These are phyloP conservation scores for Urophycis tenuis DNA, from an alignment of 2,797 vertebrate genomes.

Conservation along the genomic window DNA sequence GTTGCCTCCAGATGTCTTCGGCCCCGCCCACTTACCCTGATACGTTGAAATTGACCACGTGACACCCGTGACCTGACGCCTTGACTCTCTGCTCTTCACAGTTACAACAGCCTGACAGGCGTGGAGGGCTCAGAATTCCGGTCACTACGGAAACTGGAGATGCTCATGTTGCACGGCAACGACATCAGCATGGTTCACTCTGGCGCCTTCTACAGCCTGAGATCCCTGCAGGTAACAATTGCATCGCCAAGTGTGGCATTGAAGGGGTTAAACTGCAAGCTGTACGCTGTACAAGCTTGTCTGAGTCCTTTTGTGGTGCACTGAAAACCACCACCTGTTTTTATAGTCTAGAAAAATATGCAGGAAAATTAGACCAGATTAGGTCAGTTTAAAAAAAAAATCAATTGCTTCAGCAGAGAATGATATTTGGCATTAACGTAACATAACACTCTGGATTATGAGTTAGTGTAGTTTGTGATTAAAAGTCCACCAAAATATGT, in stretches of 20 bases:
- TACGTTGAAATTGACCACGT: background rate
- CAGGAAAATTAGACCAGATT: no score
- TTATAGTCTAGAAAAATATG: no score
- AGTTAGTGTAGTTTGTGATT: no score
- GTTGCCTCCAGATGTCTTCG: background rate
- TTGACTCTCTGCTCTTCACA: constrained; percentile 33
- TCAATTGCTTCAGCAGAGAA: no score
- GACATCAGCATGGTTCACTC: constrained; percentile 65
- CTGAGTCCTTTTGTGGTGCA: no score
- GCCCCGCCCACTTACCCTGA: background rate
- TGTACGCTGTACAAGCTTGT: background rate
- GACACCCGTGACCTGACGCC: background rate
- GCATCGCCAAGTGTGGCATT: background rate
- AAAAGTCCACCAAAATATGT: no score
- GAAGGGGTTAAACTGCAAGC: background rate
- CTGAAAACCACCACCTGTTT: no score
- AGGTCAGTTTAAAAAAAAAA: no score
- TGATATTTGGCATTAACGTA: no score
- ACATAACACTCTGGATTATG: no score
- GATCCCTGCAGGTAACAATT: constrained; percentile 70
- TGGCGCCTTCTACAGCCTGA: constrained; percentile 71
- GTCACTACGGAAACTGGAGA: constrained; percentile 70
- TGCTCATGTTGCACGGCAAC: constrained; percentile 79
- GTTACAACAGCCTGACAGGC: constrained; percentile 74
- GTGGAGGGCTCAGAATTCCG: constrained; percentile 67